phyloP scores from a whole-genome alignment of 1,140 invertebrate species.

The Drosophila sp. region DNA sequence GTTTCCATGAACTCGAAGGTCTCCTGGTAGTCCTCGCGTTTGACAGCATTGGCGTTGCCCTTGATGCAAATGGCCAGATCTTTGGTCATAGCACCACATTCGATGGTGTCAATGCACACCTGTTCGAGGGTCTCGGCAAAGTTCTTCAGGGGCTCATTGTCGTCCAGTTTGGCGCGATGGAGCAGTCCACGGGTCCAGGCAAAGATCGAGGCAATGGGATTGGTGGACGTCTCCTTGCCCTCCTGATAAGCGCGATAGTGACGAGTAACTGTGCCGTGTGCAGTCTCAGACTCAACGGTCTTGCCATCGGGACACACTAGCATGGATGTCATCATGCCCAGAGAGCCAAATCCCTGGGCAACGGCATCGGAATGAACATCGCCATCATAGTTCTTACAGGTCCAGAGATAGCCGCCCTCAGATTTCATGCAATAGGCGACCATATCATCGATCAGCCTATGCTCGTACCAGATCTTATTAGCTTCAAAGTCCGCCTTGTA shows the following conservation, averaged over 20 bases:
- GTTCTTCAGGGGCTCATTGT: conserved; percentile 90
- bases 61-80: conserved; percentile 99
- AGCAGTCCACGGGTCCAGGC: conserved; percentile 97
- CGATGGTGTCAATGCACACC: conserved; percentile 97
- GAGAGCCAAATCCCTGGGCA: conserved; percentile 96
- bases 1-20: conserved; percentile 99
- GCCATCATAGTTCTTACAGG: conserved; percentile 99
- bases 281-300: conserved; percentile 98
- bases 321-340: conserved; percentile 98
- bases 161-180: conserved; percentile 96
- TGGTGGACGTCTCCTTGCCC: conserved; percentile 98
- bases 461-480: conserved; percentile 97
- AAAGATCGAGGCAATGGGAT: conserved; percentile 99
- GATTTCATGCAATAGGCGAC: conserved; percentile 99
- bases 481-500: conserved; percentile 95
- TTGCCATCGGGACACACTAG: conserved; percentile 97
- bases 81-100: conserved; percentile 98
- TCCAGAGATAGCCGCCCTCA: conserved; percentile 99
- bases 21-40: conserved; percentile 95
- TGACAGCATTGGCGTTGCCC: conserved; percentile 91
- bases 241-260: conserved; percentile 97
- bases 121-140: conserved; percentile 94
- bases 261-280: conserved; percentile 98
- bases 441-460: conserved; percentile 99
- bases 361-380: conserved; percentile 99